Evolutionary conservation across 2,888 invertebrate genomes (phyloP).

Genomic region (Lycaena phlaeas): DNA sequence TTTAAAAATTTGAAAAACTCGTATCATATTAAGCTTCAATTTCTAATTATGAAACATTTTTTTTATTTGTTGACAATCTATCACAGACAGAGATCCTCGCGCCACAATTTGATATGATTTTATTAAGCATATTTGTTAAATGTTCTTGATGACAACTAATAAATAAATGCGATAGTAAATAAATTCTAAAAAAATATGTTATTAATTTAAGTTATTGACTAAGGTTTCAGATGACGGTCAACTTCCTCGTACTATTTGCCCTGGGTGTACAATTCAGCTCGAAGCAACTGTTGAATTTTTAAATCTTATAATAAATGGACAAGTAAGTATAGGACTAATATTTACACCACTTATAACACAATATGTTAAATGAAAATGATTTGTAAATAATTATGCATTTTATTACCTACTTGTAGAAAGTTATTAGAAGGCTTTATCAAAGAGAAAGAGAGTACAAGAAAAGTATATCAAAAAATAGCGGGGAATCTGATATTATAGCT

Average conservation of each 20-base stretch:
- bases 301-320: conserved; percentile 79
- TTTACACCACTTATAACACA: background rate
- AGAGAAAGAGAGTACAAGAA: conserved; percentile 55
- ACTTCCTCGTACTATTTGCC: conserved; percentile 81
- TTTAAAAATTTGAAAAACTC: background rate
- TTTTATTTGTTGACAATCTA: background rate
- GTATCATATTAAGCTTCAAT: background rate
- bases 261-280: conserved; percentile 82
- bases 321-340: conserved; percentile 39
- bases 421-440: conserved; percentile 45
- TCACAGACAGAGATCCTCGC: conserved; percentile 18
- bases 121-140: no score
- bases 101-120: conserved; percentile 28
- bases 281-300: conserved; percentile 83
- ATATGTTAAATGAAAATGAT: no score
- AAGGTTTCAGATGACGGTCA: conserved; percentile 81
- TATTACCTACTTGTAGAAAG: conserved; percentile 49
- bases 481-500: conserved; percentile 35
- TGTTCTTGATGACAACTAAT: no score
- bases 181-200: no score
- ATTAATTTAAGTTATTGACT: no score
- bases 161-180: no score
- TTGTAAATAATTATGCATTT: no score
- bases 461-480: conserved; percentile 26
- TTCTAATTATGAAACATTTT: background rate